Conservation (phyloP, 2,888 invertebrate genomes). For the Dryocosmus kuriphilus region DNA sequence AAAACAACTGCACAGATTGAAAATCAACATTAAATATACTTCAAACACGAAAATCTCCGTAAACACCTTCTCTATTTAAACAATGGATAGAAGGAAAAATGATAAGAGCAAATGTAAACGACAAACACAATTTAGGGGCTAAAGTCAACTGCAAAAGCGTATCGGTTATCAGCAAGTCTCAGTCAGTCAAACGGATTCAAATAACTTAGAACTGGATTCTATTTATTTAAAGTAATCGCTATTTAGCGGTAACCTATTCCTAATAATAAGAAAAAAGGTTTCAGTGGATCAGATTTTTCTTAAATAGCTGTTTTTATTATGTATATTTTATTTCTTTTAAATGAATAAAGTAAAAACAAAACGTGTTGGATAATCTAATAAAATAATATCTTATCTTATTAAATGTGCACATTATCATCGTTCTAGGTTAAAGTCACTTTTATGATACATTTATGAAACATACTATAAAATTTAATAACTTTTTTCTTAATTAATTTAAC, state of each 20-base stretch:
- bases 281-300: too few species aligned
- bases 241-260: background rate
- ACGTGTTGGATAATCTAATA: too few species aligned
- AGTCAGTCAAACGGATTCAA: background rate
- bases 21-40: slow-evolving; percentile 21
- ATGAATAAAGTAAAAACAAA: too few species aligned
- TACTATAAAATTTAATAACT: too few species aligned
- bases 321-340: too few species aligned
- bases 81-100: background rate
- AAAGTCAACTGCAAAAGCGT: background rate
- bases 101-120: background rate
- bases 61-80: slow-evolving; percentile 26
- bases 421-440: too few species aligned
- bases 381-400: too few species aligned
- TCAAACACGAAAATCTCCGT: slow-evolving; percentile 2
- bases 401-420: too few species aligned
- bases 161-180: background rate
- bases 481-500: too few species aligned
- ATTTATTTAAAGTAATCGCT: slow-evolving; percentile 1
- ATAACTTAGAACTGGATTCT: background rate
- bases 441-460: too few species aligned
- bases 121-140: background rate
- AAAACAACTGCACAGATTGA: slow-evolving; percentile 27
- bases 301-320: too few species aligned
- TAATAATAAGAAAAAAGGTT: too few species aligned